Percentiles rank a stretch among this genome's conserved stretches.
phyloP scores from a whole-genome alignment of 1,140 invertebrate genomes.

The Formica selysi region DNA sequence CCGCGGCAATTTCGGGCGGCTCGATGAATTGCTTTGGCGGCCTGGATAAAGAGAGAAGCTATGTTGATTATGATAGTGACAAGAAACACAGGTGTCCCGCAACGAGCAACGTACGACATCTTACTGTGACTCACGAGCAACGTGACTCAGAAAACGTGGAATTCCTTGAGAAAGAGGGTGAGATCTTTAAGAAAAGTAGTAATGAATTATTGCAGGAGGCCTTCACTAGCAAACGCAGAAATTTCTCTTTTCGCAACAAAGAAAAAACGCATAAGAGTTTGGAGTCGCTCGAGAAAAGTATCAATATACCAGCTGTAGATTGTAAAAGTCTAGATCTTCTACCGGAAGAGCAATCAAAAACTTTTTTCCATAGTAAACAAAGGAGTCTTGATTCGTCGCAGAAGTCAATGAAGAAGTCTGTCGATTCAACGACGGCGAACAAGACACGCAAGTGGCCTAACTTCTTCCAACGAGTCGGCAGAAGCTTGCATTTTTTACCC shows the following conservation, averaged over 20 bases:
- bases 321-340: slow-evolving; percentile 77
- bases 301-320: slow-evolving; percentile 64
- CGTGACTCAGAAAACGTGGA: slow-evolving; percentile 75
- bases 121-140: slow-evolving; percentile 45
- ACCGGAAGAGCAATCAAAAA: slow-evolving; percentile 65
- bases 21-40: slow-evolving; percentile 76
- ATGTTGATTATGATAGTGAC: slow-evolving; percentile 48
- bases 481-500: slow-evolving; percentile 79
- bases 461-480: slow-evolving; percentile 78
- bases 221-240: slow-evolving; percentile 51
- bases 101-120: neutral
- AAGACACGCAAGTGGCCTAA: slow-evolving; percentile 74
- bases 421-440: slow-evolving; percentile 52
- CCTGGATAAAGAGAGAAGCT: slow-evolving; percentile 52
- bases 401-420: slow-evolving; percentile 70
- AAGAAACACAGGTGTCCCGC: slow-evolving; percentile 20
- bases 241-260: slow-evolving; percentile 74
- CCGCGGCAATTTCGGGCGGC: slow-evolving; percentile 30
- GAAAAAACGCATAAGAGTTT: slow-evolving; percentile 77
- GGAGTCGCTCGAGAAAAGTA: slow-evolving; percentile 75
- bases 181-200: slow-evolving; percentile 79
- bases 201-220: slow-evolving; percentile 72
- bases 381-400: slow-evolving; percentile 74
- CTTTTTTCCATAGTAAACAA: slow-evolving; percentile 74
- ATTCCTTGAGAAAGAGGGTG: slow-evolving; percentile 77